Base-by-base conservation (phyloP, 2,797 vertebrate genomes). In the Enteromius unitaeniatus region DNA sequence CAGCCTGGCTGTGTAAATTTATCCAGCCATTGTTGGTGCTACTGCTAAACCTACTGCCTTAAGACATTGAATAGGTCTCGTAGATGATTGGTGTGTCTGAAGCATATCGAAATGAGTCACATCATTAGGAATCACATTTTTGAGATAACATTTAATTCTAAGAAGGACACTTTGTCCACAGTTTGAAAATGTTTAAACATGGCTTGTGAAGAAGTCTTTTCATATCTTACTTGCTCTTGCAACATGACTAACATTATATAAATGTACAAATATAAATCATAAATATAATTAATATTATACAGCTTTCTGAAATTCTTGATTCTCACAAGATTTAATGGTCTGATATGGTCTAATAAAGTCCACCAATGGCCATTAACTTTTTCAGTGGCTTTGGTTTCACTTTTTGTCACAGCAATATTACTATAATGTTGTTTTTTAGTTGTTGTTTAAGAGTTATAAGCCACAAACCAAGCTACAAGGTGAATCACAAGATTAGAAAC, bases 1-100 rank as follows among this genome's bases (percentile, higher is more conserved):
- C 79, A 81, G 51, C 31, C 34, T 42, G n/a, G 34, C 67, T 81
- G 13, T 37, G 65, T 69, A 80, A 55, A 80, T 45, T 7, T 26
- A 19, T 67, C 19, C 2, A n/a, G 51, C 3, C 13, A 68, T 68
- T 81, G 51, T 58, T 14, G 1, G 17, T 28, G 60, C 58, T 19
- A 28, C 74, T 60, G 65, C 78, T 34, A 42, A 53, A 5, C 62
- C 11, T 42, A 74, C 84, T 45, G 64, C 51, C 37, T 62, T 31
- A 51, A 51, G 28, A 68, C 28, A 3, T 0, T 68, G 45, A 79
- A 79, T 37, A 53, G 21, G 42, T 49, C 4, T 64, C 62, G 26
- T 31, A 51, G 62, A 23, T 68, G 2, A 34, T 67, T 53, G 64
- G 11, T 68, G 6, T 23, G 28, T 68, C 45, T 67, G 64, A 68